Evolutionary conservation across 2,113 vertebrate genomes (phyloP).

Genomic region (Bubo scandiacus): DNA sequence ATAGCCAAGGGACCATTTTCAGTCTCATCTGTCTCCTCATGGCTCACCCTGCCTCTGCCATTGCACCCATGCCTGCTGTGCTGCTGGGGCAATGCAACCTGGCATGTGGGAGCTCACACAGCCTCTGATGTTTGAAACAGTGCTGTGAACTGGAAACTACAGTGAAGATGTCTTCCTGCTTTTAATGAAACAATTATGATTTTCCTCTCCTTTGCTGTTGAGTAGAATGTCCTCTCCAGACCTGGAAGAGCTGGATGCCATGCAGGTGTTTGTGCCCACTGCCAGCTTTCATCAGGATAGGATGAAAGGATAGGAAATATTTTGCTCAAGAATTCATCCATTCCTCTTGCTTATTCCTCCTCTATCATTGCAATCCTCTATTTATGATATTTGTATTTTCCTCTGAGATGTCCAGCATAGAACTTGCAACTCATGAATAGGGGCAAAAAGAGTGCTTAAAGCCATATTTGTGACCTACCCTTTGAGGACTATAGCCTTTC

Average conservation of each 20-base stretch:
- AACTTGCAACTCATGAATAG: background rate
- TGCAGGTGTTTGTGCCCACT: background rate
- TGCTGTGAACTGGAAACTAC: background rate
- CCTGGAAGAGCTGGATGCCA: background rate
- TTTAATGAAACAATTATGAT: background rate
- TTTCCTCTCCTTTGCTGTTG: background rate
- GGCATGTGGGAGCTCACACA: fast-evolving
- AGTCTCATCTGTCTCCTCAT: background rate
- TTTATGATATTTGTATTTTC: background rate
- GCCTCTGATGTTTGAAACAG: background rate
- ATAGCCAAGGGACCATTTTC: background rate
- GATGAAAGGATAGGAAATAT: background rate
- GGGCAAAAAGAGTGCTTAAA: background rate
- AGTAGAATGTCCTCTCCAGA: background rate
- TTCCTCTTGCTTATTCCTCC: background rate
- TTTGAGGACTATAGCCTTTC: background rate
- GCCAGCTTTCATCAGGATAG: background rate
- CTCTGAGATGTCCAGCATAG: background rate
- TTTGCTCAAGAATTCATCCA: background rate
- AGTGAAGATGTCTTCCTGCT: background rate
- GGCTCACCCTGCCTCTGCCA: background rate
- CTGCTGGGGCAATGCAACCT: background rate
- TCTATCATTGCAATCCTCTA: background rate
- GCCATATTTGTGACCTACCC: background rate
- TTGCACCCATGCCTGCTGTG: fast-evolving